These are phyloP conservation scores for Antheraea pernyi DNA, from an alignment of 1,140 invertebrate species.

Conservation along the genomic window DNA sequence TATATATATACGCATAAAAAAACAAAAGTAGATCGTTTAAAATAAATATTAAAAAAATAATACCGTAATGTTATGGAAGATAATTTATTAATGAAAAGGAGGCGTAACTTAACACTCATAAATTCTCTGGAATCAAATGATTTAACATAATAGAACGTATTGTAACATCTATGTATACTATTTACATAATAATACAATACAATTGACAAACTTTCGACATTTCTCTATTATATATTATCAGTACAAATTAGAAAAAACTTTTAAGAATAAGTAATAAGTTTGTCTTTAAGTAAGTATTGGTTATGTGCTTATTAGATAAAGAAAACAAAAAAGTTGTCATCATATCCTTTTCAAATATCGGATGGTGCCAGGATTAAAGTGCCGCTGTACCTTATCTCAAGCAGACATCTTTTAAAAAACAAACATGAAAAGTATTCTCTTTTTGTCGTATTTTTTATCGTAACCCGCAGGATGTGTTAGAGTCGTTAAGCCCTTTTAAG, in stretches of 20 bases:
- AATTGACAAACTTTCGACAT: neutral
- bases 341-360: conserved; percentile 78
- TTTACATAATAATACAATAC: neutral
- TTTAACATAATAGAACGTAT: too few relatives aligned
- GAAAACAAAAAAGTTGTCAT: conserved; percentile 72
- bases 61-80: too few relatives aligned
- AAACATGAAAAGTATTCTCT: conserved; percentile 70
- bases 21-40: too few relatives aligned
- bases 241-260: neutral
- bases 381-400: conserved; percentile 71
- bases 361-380: conserved; percentile 72
- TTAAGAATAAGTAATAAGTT: conserved; percentile 22
- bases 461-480: conserved; percentile 77
- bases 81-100: too few relatives aligned
- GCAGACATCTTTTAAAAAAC: conserved; percentile 79
- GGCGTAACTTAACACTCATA: too few relatives aligned
- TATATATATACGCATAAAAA: too few relatives aligned
- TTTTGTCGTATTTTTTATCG: conserved; percentile 73
- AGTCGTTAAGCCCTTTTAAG: conserved; percentile 78
- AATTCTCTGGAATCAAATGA: too few relatives aligned
- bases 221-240: neutral
- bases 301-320: conserved; percentile 71
- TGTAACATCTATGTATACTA: too few relatives aligned
- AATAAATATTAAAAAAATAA: too few relatives aligned
- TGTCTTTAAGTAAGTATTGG: conserved; percentile 28